Percentiles rank a stretch among this genome's conserved stretches.
These are phyloP conservation scores for Trachymyrmex cornetzi DNA, from an alignment of 1,140 invertebrate genomes.

Conservation along the genomic window DNA sequence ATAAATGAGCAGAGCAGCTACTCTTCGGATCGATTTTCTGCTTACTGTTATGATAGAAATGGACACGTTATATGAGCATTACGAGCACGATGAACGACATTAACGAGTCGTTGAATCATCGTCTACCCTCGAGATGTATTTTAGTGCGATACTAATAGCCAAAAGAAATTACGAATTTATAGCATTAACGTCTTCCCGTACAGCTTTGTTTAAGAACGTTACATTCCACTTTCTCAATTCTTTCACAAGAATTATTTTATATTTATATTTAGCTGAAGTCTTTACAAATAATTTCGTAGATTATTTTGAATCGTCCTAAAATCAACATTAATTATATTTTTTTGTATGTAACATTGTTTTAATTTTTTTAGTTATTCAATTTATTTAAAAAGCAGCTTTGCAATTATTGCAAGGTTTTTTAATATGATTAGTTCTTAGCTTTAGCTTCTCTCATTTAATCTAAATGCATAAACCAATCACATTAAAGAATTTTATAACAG, in stretches of 20 bases:
- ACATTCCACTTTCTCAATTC: neutral
- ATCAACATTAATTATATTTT: neutral
- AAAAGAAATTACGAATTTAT: slow-evolving; percentile 73
- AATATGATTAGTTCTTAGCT: no score
- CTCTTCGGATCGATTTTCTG: slow-evolving; percentile 58
- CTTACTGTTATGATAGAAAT: slow-evolving; percentile 57
- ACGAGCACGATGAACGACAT: slow-evolving; percentile 65
- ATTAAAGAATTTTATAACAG: no score
- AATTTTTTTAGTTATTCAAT: neutral
- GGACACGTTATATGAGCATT: slow-evolving; percentile 67
- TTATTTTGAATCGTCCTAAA: neutral
- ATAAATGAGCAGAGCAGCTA: slow-evolving; percentile 2
- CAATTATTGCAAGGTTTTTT: no score
- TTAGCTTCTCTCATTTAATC: no score
- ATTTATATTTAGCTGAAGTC: neutral
- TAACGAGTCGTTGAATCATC: slow-evolving; percentile 76
- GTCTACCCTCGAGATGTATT: slow-evolving; percentile 71
- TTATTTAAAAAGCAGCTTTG: no score
- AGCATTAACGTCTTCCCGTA: slow-evolving; percentile 49
- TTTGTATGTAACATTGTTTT: neutral
- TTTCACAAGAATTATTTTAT: neutral
- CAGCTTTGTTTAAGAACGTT: slow-evolving; percentile 40
- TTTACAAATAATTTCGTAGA: neutral
- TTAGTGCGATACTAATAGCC: slow-evolving; percentile 71
- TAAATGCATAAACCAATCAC: no score